Percentiles rank a stretch among this genome's conserved stretches.
These are phyloP conservation scores for Drosophila azteca DNA, from an alignment of 1,140 invertebrate species.

Conservation along the genomic window DNA sequence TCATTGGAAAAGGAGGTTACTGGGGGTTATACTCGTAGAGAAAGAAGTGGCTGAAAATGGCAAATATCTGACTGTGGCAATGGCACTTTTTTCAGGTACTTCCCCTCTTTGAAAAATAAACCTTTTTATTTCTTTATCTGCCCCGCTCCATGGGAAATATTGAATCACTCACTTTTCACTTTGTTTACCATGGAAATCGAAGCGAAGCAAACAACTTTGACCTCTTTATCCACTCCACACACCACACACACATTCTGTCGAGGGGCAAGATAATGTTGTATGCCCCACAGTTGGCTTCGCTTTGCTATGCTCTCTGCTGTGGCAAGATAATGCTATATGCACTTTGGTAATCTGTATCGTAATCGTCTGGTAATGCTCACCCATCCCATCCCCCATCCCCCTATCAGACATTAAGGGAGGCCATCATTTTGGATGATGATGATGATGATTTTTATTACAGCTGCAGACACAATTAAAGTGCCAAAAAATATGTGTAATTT, in stretches of 20 bases:
- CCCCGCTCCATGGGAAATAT: neutral
- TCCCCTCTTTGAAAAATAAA: neutral
- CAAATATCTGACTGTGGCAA: neutral
- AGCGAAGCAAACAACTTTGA: constrained; percentile 54
- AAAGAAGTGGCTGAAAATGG: neutral
- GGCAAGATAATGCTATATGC: constrained; percentile 48
- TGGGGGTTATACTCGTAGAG: no score
- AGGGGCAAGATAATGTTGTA: neutral
- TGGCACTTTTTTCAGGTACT: neutral
- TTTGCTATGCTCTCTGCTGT: no score
- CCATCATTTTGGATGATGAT: constrained; percentile 25
- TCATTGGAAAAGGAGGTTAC: no score
- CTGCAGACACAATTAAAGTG: constrained; percentile 67
- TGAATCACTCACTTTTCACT: constrained; percentile 40
- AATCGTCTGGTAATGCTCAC: constrained; percentile 39
- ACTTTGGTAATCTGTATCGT: constrained; percentile 40
- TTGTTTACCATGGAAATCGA: constrained; percentile 35
- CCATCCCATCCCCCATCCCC: neutral
- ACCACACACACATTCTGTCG: no score
- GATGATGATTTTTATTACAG: constrained; percentile 49
- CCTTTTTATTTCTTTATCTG: neutral
- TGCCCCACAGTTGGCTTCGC: neutral
- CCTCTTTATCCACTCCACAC: constrained; percentile 40
- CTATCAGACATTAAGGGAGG: constrained; percentile 10
- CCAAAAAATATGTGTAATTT: constrained; percentile 54